Evolutionary conservation across 2,113 vertebrate species (phyloP).

Genomic region (Pituophis catenifer): DNA sequence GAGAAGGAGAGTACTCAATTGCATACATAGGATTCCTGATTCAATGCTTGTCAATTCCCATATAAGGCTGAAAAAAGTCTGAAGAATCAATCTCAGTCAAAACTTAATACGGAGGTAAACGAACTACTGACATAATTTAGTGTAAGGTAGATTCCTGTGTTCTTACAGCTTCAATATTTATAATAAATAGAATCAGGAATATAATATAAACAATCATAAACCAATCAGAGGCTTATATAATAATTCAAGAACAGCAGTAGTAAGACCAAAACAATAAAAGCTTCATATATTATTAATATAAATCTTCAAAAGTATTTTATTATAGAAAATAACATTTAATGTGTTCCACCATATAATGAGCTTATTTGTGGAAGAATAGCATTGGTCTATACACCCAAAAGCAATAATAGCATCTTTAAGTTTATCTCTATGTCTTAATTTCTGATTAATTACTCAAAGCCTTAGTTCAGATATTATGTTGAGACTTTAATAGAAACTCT

Average conservation of each 20-base stretch:
- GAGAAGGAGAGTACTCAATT: neutral
- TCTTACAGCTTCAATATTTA: constrained; percentile 29
- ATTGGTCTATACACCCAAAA: neutral
- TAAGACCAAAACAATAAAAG: neutral
- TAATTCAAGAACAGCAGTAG: neutral
- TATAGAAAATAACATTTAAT: neutral
- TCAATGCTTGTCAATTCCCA: neutral
- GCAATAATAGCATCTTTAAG: neutral
- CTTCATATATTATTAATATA: neutral
- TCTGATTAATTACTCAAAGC: neutral
- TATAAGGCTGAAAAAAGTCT: neutral
- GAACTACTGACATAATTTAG: neutral
- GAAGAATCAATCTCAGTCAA: neutral
- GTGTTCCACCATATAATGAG: neutral
- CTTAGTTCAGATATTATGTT: neutral
- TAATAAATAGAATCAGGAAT: neutral
- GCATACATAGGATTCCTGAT: neutral
- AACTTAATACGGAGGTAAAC: neutral
- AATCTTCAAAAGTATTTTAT: neutral
- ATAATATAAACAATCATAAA: neutral
- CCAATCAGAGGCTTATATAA: neutral
- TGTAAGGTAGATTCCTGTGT: neutral
- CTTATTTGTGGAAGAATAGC: neutral
- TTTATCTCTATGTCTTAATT: neutral
- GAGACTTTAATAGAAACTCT: neutral